Evolutionary conservation across 2,113 vertebrate species (phyloP).

Genomic region (Chaenogobius annularis): DNA sequence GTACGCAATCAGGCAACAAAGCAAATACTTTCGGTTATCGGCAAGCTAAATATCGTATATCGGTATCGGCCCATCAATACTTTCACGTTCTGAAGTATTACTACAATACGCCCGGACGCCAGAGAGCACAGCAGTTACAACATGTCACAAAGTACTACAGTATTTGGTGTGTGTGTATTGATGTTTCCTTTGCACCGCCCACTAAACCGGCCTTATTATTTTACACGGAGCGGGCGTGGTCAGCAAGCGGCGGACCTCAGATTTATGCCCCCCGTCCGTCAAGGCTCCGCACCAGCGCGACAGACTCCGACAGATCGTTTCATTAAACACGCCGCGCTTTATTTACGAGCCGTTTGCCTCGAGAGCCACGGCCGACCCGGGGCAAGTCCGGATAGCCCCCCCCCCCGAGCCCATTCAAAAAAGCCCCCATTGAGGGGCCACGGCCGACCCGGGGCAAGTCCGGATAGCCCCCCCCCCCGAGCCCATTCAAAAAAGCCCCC

Average conservation of each 20-base stretch:
- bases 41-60: no score
- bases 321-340: constrained; percentile 67
- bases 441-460: constrained; percentile 35
- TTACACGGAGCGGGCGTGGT: constrained; percentile 27
- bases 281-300: constrained; percentile 56
- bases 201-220: constrained; percentile 40
- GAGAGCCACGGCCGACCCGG: constrained; percentile 31
- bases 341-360: constrained; percentile 60
- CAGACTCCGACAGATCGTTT: constrained; percentile 67
- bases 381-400: constrained; percentile 40
- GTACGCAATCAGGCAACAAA: no score
- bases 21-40: no score
- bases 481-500: constrained; percentile 46
- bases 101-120: no score
- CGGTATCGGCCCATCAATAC: no score
- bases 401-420: constrained; percentile 56
- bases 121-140: no score
- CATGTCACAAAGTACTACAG: constrained; percentile 12
- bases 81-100: no score
- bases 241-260: constrained; percentile 42
- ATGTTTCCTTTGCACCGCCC: constrained; percentile 18
- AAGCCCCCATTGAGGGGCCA: no score
- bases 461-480: constrained; percentile 42
- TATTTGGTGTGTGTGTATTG: background rate
- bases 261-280: constrained; percentile 58